Conservation (phyloP, 2,113 vertebrate genomes). For the Rattus rattus region DNA sequence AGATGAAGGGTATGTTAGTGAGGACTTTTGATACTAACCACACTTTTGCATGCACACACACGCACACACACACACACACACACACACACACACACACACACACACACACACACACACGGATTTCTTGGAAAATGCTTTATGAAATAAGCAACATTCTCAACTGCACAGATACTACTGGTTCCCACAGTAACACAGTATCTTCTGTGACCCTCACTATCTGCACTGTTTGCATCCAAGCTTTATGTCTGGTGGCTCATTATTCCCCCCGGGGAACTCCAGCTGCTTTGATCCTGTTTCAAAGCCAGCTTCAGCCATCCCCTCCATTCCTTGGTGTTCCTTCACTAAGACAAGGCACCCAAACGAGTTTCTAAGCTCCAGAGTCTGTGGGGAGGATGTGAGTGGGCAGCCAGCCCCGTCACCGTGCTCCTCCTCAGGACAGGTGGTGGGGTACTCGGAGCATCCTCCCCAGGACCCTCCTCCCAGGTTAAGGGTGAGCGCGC, state of each 20-base stretch:
- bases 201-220: not conserved
- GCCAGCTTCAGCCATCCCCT: not conserved
- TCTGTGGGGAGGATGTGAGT: not conserved
- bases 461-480: not conserved
- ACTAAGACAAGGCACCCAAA: not conserved
- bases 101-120: not conserved
- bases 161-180: not conserved
- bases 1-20: conserved; percentile 25
- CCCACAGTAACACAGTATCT: not conserved
- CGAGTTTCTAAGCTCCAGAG: not conserved
- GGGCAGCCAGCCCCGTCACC: not conserved
- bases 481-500: not conserved
- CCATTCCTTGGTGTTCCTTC: not conserved
- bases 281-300: not conserved
- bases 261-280: not conserved
- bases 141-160: conserved; percentile 31
- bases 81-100: too few relatives aligned
- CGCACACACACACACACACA: too few relatives aligned
- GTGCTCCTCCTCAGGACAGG: not conserved
- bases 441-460: not conserved
- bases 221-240: conserved; percentile 36
- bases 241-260: not conserved
- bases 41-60: not conserved
- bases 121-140: conserved; percentile 51
- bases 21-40: conserved; percentile 79